Evolutionary conservation across 2,888 invertebrate genomes (phyloP), one percentile per base, ranked within the genome.

Genomic region (Rhyacophila evoluta): DNA sequence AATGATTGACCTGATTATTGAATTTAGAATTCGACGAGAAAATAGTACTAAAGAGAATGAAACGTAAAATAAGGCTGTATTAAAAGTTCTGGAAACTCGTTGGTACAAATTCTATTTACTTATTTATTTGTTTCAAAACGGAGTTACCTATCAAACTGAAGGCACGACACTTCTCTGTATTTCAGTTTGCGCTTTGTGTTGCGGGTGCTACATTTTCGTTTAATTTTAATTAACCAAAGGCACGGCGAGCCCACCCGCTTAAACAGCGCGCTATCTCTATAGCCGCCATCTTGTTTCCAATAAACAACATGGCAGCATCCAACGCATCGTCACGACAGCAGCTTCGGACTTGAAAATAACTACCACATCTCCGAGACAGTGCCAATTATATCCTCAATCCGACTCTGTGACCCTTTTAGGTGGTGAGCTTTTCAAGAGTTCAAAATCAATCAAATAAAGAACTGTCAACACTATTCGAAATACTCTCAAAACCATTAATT

Each of bases 191-290:
- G 55, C 19, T 55, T 19, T 55, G 25, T 55, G 8, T 55, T 55
- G 19, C 55, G 55, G 55, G 55, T 55, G 55, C 55, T 55, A 55
- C 55, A 55, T 55, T 55, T 55, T 55, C 55, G 55, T 55, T 55
- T 55, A 55, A 55, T 55, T 55, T 55, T 55, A 55, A 55, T 55
- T 55, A 55, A 55, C 55, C 55, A 55, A 19, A 15, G 55, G 55
- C 55, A 55, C 19, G 55, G 55, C 55, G 19, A 55, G 55, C 55
- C 55, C 55, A 55, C 55, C 38, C 37, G 39, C 69, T 74, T 75
- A 75, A 69, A 37, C 75, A 69, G 19, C 38, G 29, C 68, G 74
- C 68, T 68, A 75, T 75, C 75, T 75, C 75, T 15, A 38, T 70
- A 25, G 55, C 8, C 55, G 55, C 55, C 55, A 55, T 55, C 55